These are phyloP conservation scores for Agriopis marginaria DNA, from an alignment of 2,888 invertebrate species.

Conservation along the genomic window DNA sequence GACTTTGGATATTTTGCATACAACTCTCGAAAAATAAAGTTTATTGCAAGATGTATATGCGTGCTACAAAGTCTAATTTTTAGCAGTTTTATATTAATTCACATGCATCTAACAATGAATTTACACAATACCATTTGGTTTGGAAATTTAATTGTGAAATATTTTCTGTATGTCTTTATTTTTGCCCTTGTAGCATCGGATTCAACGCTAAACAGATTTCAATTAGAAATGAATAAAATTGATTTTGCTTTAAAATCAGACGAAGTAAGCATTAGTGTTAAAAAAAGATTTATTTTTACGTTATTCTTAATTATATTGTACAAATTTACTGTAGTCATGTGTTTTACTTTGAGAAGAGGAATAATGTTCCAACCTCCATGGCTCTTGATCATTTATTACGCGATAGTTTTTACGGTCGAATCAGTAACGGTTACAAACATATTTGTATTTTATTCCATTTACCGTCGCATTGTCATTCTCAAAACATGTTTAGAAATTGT, in stretches of 20 bases:
- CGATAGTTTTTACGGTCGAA: neutral
- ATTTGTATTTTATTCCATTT: neutral
- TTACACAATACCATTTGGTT: neutral
- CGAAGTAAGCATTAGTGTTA: neutral
- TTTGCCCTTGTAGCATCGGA: neutral
- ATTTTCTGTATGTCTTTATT: neutral
- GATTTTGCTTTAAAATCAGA: neutral
- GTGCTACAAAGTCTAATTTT: neutral
- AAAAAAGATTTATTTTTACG: neutral
- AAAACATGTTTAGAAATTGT: no score
- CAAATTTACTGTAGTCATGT: neutral
- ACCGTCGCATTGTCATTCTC: neutral
- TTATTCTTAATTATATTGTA: neutral
- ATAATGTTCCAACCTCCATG: neutral
- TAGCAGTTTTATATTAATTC: neutral
- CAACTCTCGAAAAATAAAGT: neutral
- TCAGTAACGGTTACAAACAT: neutral
- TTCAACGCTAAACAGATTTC: neutral
- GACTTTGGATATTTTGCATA: slow-evolving; percentile 2
- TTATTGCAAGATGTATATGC: neutral
- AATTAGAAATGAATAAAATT: neutral
- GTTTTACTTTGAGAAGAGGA: neutral
- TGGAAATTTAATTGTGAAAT: neutral
- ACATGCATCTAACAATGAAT: neutral
- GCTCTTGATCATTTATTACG: neutral